These are phyloP conservation scores for Haliclona indistincta DNA, from an alignment of 37 sponge, comb jelly and placozoan species.

Conservation along the genomic window DNA sequence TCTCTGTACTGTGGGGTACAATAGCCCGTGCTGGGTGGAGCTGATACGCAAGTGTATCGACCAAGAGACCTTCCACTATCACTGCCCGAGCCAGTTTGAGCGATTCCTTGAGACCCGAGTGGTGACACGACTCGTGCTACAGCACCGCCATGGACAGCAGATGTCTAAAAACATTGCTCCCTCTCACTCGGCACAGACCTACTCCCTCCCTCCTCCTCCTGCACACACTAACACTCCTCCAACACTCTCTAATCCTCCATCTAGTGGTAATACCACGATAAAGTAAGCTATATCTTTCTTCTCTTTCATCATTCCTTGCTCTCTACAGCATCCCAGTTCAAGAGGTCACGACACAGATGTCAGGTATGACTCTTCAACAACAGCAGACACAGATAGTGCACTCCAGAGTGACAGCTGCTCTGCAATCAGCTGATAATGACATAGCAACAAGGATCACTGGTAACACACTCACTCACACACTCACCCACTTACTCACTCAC, in stretches of 20 bases:
- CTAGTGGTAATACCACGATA: too few relatives aligned
- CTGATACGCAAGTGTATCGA: constrained; percentile 59
- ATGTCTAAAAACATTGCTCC: neutral
- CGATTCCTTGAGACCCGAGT: constrained; percentile 40
- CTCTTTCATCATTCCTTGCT: too few relatives aligned
- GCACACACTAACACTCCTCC: neutral
- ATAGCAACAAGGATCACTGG: too few relatives aligned
- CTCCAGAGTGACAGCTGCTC: too few relatives aligned
- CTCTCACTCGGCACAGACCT: neutral
- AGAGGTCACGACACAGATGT: neutral
- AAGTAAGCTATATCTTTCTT: too few relatives aligned
- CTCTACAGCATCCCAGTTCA: neutral
- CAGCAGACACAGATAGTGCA: too few relatives aligned
- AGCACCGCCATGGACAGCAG: neutral
- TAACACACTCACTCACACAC: too few relatives aligned
- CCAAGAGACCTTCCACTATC: constrained; percentile 53
- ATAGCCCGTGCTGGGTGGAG: constrained; percentile 88
- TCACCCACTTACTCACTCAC: too few relatives aligned
- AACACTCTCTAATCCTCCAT: neutral
- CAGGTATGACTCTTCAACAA: too few relatives aligned
- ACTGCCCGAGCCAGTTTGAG: constrained; percentile 52
- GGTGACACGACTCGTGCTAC: constrained; percentile 11
- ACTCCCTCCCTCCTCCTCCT: neutral
- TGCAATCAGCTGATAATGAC: too few relatives aligned
- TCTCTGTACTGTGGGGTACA: constrained; percentile 85